Conservation (phyloP, 2,888 invertebrate genomes). For the Phalera bucephala region DNA sequence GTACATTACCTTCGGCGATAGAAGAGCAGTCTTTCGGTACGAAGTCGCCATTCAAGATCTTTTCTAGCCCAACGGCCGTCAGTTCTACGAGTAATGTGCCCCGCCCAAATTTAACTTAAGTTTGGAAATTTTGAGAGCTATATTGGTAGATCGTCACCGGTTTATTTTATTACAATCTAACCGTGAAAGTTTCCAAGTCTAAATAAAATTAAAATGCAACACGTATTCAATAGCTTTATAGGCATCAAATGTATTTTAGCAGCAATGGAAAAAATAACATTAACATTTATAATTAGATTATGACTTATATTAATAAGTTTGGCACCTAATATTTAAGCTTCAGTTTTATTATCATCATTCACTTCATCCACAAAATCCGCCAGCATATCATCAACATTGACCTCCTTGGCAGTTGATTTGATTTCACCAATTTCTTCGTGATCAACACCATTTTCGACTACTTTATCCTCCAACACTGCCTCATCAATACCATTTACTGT, state of each 20-base stretch:
- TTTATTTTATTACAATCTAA: no score
- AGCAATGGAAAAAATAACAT: not conserved
- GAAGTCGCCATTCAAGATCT: no score
- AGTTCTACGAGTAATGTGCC: no score
- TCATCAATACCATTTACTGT: constrained; percentile 48
- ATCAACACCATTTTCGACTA: constrained; percentile 28
- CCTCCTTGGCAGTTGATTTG: constrained; percentile 27
- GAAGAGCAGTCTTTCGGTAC: no score
- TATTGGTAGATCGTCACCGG: no score
- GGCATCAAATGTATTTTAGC: not conserved
- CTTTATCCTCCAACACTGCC: constrained; percentile 9
- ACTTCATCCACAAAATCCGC: constrained; percentile 78
- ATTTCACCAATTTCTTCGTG: constrained; percentile 22
- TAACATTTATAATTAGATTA: not conserved
- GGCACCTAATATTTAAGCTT: constrained; percentile 25
- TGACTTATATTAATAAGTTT: constrained; percentile 15
- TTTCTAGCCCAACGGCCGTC: no score
- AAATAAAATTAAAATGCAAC: no score
- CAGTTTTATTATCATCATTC: constrained; percentile 42
- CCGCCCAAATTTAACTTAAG: no score
- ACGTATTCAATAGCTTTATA: no score
- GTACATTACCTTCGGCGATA: no score
- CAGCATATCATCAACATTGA: constrained; percentile 69
- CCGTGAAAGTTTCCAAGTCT: no score
- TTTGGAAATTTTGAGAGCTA: no score